Evolutionary conservation across 2,888 invertebrate genomes (phyloP).

Genomic region (Caprella mutica): DNA sequence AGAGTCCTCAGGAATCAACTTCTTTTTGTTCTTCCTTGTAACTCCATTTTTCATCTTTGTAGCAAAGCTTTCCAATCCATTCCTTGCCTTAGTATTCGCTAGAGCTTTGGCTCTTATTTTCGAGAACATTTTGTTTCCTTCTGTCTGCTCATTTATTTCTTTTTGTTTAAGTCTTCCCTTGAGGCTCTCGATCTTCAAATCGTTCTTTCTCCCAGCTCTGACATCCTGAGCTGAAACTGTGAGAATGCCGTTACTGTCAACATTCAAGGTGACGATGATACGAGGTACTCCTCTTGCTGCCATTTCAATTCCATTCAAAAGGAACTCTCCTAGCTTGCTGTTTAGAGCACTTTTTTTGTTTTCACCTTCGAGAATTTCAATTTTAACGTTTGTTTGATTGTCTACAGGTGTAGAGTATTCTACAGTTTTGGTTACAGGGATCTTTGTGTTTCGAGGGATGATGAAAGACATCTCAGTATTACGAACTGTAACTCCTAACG

Average conservation of each 20-base stretch:
- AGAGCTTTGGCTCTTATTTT: too few species aligned
- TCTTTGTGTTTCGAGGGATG: slow-evolving; percentile 1
- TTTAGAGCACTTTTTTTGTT: neutral
- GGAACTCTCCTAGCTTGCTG: neutral
- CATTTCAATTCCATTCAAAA: neutral
- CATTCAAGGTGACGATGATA: neutral
- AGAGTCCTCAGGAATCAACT: too few species aligned
- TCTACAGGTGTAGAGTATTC: neutral
- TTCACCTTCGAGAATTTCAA: neutral
- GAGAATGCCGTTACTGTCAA: neutral
- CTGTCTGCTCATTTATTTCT: too few species aligned
- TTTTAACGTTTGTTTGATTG: neutral
- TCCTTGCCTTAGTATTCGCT: too few species aligned
- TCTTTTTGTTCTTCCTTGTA: too few species aligned
- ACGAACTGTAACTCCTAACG: neutral
- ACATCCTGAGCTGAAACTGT: neutral
- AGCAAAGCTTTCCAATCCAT: too few species aligned
- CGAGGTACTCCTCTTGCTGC: neutral
- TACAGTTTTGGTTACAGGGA: neutral
- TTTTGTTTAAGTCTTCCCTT: too few species aligned
- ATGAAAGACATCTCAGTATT: neutral
- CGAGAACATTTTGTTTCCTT: too few species aligned
- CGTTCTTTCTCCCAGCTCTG: neutral
- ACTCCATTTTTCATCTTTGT: too few species aligned
- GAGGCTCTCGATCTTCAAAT: too few species aligned